These are phyloP conservation scores for Neoniphon sammara DNA, from an alignment of 2,797 vertebrate species.

Conservation along the genomic window DNA sequence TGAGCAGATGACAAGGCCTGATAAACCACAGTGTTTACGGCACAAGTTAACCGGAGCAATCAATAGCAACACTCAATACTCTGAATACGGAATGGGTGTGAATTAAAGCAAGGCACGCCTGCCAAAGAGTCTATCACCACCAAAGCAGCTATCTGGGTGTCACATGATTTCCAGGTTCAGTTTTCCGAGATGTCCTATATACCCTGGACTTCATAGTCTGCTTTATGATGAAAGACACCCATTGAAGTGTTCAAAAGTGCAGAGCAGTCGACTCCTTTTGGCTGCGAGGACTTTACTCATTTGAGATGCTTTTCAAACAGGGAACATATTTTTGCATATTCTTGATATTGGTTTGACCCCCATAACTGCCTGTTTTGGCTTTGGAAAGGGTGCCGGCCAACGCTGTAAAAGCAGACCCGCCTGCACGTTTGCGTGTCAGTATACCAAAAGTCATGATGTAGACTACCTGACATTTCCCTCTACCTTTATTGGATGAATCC, in stretches of 20 bases:
- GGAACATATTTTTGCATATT: not conserved
- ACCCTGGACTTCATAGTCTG: not conserved
- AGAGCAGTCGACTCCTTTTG: not conserved
- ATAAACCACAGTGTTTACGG: constrained; percentile 70
- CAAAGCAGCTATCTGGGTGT: constrained; percentile 9
- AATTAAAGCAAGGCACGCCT: constrained; percentile 36
- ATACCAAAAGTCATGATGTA: not conserved
- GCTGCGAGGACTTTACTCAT: not conserved
- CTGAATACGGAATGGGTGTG: constrained; percentile 51
- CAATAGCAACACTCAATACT: constrained; percentile 63
- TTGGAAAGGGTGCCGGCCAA: too few relatives aligned
- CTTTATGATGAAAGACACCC: not conserved
- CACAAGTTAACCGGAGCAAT: constrained; percentile 66
- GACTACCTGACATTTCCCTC: constrained; percentile 14
- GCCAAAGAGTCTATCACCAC: constrained; percentile 27
- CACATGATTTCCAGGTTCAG: not conserved
- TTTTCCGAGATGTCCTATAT: not conserved
- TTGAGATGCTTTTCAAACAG: not conserved
- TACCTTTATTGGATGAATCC: constrained; percentile 16
- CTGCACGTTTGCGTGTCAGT: not conserved
- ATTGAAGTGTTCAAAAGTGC: not conserved
- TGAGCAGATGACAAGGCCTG: constrained; percentile 58
- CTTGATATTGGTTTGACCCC: not conserved
- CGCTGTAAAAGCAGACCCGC: not conserved
- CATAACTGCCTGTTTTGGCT: not conserved